phyloP scores from a whole-genome alignment of 2,888 invertebrate species.

The Camponotus fellah region DNA sequence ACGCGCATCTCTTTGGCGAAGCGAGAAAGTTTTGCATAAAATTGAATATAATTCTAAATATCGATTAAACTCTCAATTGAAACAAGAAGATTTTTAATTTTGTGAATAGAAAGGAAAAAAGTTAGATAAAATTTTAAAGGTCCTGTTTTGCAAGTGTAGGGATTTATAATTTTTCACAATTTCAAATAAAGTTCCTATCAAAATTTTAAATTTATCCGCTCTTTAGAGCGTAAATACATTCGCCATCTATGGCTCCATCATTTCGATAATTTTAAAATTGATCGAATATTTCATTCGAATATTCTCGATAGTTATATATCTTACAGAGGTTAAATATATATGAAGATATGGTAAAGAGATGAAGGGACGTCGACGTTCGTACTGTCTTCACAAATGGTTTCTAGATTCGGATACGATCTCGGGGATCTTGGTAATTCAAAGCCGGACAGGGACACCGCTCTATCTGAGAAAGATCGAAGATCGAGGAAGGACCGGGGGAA shows the following conservation, averaged over 20 bases:
- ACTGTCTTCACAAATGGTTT: slow-evolving; percentile 58
- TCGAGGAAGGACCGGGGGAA: slow-evolving; percentile 41
- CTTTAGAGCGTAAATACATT: slow-evolving; percentile 8
- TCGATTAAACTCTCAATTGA: neutral
- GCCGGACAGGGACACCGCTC: slow-evolving; percentile 41
- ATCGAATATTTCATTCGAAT: slow-evolving; percentile 36
- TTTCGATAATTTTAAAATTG: slow-evolving; percentile 33
- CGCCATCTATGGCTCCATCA: neutral
- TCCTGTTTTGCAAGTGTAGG: neutral
- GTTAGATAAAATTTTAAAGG: slow-evolving; percentile 6
- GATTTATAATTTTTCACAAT: neutral
- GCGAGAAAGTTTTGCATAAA: neutral
- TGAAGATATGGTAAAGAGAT: slow-evolving; percentile 19
- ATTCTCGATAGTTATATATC: neutral
- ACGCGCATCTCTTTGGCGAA: neutral
- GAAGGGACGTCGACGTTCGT: slow-evolving; percentile 43
- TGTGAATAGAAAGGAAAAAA: too few relatives aligned
- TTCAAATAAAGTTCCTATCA: slow-evolving; percentile 15
- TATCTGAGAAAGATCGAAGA: slow-evolving; percentile 67
- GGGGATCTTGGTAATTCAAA: slow-evolving; percentile 58
- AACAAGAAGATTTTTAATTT: neutral
- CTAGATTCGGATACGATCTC: slow-evolving; percentile 71
- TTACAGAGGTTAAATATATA: slow-evolving; percentile 51
- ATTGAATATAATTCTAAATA: neutral
- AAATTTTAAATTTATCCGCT: slow-evolving; percentile 30